A percentile compares a stretch with the other conserved stretches of the same genome.
Conservation (phyloP, 2,113 vertebrate genomes). For the Pungitius pungitius region DNA sequence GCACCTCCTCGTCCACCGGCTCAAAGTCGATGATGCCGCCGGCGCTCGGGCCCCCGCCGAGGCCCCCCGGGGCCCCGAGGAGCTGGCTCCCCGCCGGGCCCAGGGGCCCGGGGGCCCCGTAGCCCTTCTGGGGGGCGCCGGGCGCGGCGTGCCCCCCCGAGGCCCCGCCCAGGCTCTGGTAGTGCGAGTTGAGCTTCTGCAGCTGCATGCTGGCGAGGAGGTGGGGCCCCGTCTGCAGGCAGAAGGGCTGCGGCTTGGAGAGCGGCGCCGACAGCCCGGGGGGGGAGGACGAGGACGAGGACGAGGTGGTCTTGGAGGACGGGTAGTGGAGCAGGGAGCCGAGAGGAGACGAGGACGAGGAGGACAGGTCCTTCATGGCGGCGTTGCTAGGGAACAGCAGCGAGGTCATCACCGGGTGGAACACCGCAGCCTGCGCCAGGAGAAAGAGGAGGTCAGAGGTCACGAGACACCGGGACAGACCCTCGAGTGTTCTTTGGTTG, state of each 20-base stretch:
- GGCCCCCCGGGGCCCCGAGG: constrained; percentile 54
- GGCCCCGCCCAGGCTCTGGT: constrained; percentile 69
- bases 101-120: constrained; percentile 22
- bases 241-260: constrained; percentile 80
- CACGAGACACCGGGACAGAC: not conserved
- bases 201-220: constrained; percentile 85
- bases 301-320: constrained; percentile 62
- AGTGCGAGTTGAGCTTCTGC: constrained; percentile 88
- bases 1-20: constrained; percentile 85
- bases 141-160: constrained; percentile 33
- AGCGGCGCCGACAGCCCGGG: constrained; percentile 61
- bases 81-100: constrained; percentile 55
- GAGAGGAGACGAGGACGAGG: constrained; percentile 71
- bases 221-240: constrained; percentile 77
- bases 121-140: constrained; percentile 59
- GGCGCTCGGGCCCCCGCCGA: constrained; percentile 44
- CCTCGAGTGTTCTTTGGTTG: no score
- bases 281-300: constrained; percentile 56
- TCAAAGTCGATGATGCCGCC: constrained; percentile 82
- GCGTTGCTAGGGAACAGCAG: constrained; percentile 66
- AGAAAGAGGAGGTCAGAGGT: not conserved
- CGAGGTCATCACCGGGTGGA: constrained; percentile 77
- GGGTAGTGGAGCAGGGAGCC: constrained; percentile 79
- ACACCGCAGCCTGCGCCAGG: constrained; percentile 43
- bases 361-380: constrained; percentile 80